Percentiles rank a stretch among this genome's conserved stretches.
Evolutionary conservation across 2,888 invertebrate genomes (phyloP).

Genomic region (Acronicta aceris): DNA sequence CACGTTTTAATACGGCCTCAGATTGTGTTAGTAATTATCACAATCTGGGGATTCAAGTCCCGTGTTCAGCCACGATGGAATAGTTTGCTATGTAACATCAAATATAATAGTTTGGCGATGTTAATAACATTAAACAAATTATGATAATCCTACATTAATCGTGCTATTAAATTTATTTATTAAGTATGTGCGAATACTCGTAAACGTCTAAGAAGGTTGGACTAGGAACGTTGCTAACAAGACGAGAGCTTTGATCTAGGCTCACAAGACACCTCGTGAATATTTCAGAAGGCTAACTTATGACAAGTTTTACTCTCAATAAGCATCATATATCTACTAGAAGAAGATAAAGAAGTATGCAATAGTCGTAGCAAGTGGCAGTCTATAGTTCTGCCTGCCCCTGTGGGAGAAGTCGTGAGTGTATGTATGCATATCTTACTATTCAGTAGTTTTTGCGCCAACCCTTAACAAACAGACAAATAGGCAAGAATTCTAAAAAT

Average conservation of each 20-base stretch:
- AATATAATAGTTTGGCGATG: neutral
- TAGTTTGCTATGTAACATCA: neutral
- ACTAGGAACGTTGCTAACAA: constrained; percentile 28
- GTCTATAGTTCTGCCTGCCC: no score
- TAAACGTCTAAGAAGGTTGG: constrained; percentile 19
- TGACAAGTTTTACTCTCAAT: neutral
- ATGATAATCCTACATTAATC: constrained; percentile 8
- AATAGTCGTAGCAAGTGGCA: no score
- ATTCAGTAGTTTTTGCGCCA: no score
- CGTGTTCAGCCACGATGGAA: neutral
- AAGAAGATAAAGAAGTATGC: no score
- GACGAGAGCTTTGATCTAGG: constrained; percentile 31
- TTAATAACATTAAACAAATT: constrained; percentile 18
- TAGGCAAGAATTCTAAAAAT: no score
- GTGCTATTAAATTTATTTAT: constrained; percentile 13
- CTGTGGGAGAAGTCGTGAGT: no score
- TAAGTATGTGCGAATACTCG: neutral
- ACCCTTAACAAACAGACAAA: no score
- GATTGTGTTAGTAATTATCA: no score
- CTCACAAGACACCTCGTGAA: neutral
- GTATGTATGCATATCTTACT: no score
- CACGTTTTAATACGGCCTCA: no score
- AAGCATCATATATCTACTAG: no score
- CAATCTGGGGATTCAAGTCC: no score
- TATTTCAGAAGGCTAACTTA: constrained; percentile 11